Conservation (phyloP, 2,797 vertebrate genomes). For the Syndactyla subalaris region DNA sequence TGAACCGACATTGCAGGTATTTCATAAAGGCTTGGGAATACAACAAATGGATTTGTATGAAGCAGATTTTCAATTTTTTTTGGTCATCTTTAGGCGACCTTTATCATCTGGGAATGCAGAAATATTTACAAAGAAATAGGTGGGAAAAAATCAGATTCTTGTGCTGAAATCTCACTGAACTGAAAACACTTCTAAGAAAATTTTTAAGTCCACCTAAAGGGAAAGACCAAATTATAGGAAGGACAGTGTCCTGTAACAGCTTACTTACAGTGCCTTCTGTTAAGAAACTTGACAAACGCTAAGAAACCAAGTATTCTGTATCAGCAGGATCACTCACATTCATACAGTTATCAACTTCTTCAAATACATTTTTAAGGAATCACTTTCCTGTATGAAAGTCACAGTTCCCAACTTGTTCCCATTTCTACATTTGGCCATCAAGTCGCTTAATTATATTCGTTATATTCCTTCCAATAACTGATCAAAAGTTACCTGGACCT, state of each 20-base stretch:
- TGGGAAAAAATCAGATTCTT: background rate
- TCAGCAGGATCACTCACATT: background rate
- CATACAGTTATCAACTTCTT: background rate
- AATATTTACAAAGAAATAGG: background rate
- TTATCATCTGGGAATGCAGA: background rate
- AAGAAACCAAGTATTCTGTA: background rate
- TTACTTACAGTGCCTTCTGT: background rate
- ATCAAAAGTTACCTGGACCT: background rate
- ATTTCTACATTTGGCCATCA: background rate
- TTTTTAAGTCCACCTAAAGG: background rate
- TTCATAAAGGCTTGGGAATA: background rate
- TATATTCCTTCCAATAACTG: background rate
- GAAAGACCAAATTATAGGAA: background rate
- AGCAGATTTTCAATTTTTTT: background rate
- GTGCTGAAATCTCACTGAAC: background rate
- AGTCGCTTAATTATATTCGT: background rate
- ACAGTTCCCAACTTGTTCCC: background rate
- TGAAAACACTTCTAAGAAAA: background rate
- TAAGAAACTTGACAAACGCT: background rate
- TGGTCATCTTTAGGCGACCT: background rate
- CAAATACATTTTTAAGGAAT: background rate
- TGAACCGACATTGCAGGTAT: background rate
- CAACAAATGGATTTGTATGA: background rate
- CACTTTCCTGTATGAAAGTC: background rate
- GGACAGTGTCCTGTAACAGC: background rate